Conservation (phyloP, 2,113 vertebrate species). For the Enhydra lutris region DNA sequence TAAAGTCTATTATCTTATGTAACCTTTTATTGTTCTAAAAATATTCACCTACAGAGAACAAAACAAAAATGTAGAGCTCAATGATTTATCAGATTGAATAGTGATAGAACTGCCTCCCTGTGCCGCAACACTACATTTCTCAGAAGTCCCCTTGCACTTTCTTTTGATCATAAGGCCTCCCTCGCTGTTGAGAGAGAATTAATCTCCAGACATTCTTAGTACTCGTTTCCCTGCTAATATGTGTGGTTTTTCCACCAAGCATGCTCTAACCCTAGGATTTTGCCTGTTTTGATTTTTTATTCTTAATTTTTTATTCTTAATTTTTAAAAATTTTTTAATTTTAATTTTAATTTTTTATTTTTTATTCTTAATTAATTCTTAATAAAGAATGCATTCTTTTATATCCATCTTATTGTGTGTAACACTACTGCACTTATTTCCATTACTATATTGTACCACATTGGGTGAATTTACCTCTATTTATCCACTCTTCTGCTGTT, state of each 20-base stretch:
- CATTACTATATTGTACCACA: neutral
- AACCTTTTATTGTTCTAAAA: neutral
- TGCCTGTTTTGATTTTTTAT: neutral
- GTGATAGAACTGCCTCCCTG: accelerated
- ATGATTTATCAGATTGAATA: neutral
- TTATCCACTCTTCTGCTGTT: neutral
- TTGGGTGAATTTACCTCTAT: neutral
- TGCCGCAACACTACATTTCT: neutral
- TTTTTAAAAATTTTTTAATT: neutral
- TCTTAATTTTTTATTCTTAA: neutral
- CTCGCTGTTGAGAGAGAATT: neutral
- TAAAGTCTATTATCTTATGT: neutral
- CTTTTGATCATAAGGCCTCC: neutral
- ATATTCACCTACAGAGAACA: neutral
- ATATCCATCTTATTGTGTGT: neutral
- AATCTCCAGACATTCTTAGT: neutral
- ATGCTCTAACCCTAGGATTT: neutral
- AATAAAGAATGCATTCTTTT: neutral
- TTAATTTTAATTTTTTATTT: neutral
- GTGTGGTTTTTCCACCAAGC: neutral
- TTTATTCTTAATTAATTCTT: neutral
- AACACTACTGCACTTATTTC: neutral
- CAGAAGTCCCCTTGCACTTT: neutral
- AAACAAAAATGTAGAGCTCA: neutral
- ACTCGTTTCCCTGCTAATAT: neutral